phyloP scores from a whole-genome alignment of 2,113 vertebrate species.

The Sylvilagus bachmani region DNA sequence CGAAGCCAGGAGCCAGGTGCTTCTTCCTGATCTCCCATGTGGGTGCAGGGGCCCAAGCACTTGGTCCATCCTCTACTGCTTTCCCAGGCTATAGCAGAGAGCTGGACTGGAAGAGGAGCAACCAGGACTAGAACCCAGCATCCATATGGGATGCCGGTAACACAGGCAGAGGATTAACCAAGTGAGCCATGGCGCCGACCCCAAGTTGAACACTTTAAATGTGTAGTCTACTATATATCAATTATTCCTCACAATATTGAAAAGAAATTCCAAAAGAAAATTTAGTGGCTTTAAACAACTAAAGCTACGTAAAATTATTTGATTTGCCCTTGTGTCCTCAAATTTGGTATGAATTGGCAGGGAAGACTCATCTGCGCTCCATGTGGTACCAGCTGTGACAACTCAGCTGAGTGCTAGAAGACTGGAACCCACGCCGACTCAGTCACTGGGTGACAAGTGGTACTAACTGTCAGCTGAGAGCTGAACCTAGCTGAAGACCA shows the following conservation, averaged over 20 bases:
- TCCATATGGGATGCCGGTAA: no score
- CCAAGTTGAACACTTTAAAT: neutral
- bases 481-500: neutral
- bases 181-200: no score
- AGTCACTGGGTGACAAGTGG: neutral
- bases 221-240: neutral
- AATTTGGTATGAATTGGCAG: neutral
- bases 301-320: conserved; percentile 39
- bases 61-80: no score
- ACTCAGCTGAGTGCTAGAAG: neutral
- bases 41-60: no score
- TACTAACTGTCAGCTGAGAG: neutral
- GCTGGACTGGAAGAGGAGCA: no score
- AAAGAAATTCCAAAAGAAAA: conserved; percentile 25
- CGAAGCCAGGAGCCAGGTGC: no score
- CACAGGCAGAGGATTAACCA: no score
- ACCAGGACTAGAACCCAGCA: no score
- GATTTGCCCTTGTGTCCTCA: neutral
- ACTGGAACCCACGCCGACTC: neutral
- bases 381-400: neutral
- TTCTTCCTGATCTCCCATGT: no score
- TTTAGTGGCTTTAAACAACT: conserved; percentile 43
- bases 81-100: no score
- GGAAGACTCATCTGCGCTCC: neutral
- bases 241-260: neutral